Percentiles rank a stretch among this genome's conserved stretches.
These are phyloP conservation scores for Smutsia temminckii DNA, from an alignment of 2,797 vertebrate species.

Conservation along the genomic window DNA sequence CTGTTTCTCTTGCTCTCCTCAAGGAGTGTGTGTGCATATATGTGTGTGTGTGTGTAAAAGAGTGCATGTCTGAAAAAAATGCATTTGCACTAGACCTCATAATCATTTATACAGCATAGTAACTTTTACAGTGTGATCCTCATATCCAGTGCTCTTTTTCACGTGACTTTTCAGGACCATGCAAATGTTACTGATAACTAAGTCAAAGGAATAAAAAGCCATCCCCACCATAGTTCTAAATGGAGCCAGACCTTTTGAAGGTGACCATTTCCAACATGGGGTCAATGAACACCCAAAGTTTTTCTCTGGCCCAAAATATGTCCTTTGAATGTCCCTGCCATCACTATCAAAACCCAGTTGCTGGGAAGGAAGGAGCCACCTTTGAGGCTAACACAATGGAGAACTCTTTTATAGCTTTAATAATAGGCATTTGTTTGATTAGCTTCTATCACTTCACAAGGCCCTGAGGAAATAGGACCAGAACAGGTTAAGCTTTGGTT, in stretches of 20 bases:
- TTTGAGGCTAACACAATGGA: conserved; percentile 18
- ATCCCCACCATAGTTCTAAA: background rate
- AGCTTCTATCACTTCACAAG: conserved; percentile 3
- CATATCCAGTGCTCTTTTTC: background rate
- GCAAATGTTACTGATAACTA: conserved; percentile 53
- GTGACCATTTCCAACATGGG: background rate
- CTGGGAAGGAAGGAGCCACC: background rate
- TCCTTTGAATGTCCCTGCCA: background rate
- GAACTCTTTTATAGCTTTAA: conserved; percentile 19
- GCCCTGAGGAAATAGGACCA: background rate
- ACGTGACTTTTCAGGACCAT: conserved; percentile 32
- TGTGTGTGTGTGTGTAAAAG: background rate
- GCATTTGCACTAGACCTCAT: conserved; percentile 13
- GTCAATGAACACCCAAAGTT: background rate
- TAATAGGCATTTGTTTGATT: background rate
- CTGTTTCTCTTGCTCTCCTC: conserved; percentile 14
- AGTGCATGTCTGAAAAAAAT: background rate
- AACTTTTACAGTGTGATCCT: conserved; percentile 30
- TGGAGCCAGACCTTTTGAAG: conserved; percentile 30
- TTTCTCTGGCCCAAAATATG: background rate
- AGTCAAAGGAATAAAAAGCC: conserved; percentile 47
- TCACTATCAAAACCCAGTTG: background rate
- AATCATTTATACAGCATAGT: background rate
- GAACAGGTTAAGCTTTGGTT: conserved; percentile 23
- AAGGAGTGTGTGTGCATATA: background rate